These are phyloP conservation scores for Trididemnum nubilum DNA, from an alignment of 23 tunicate species.

Conservation along the genomic window DNA sequence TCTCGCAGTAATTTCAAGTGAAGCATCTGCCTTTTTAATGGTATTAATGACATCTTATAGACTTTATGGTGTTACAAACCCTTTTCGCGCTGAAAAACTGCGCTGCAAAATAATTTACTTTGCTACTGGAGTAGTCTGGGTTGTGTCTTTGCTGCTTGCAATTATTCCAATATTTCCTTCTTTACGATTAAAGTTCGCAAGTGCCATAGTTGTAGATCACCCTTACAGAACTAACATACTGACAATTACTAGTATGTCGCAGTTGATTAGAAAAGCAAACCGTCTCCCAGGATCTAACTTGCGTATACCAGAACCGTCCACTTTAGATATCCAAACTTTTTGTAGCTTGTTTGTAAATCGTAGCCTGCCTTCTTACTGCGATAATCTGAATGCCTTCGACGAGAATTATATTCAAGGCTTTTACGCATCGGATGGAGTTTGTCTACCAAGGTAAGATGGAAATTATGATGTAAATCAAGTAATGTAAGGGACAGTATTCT, in stretches of 20 bases:
- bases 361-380: slow-evolving; percentile 13
- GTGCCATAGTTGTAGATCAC: neutral
- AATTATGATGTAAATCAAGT: neutral
- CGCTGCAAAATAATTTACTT: slow-evolving; percentile 32
- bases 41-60: slow-evolving; percentile 72
- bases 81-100: slow-evolving; percentile 47
- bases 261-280: neutral
- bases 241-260: neutral
- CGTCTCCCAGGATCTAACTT: neutral
- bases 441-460: slow-evolving; percentile 59
- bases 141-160: slow-evolving; percentile 24
- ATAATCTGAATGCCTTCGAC: neutral
- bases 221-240: slow-evolving; percentile 14
- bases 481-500: too few species aligned
- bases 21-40: slow-evolving; percentile 66
- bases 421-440: slow-evolving; percentile 66
- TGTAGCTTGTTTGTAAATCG: slow-evolving; percentile 16
- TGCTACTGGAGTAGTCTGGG: slow-evolving; percentile 36
- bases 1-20: slow-evolving; percentile 48
- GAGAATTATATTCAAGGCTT: slow-evolving; percentile 22
- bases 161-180: slow-evolving; percentile 37
- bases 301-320: neutral
- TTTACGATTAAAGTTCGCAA: neutral
- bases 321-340: neutral
- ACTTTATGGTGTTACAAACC: slow-evolving; percentile 54